Percentiles rank a stretch among this genome's conserved stretches.
phyloP scores from a whole-genome alignment of 2,888 invertebrate genomes.

The Sialis lutaria region DNA sequence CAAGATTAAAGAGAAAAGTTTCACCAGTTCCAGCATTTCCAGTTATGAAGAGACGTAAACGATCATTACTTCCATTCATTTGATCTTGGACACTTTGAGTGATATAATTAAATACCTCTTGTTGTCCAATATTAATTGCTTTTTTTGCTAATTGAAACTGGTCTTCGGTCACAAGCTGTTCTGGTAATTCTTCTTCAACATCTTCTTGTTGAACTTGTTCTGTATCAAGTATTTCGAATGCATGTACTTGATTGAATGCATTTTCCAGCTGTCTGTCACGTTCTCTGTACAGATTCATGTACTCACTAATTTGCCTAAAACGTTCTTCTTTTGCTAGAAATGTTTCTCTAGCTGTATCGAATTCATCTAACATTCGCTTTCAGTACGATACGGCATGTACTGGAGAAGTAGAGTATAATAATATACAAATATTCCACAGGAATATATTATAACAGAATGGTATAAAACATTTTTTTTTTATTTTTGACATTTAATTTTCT shows the following conservation, averaged over 20 bases:
- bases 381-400: constrained; percentile 13
- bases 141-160: constrained; percentile 8
- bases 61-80: constrained; percentile 3
- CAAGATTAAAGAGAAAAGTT: no score
- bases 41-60: constrained; percentile 7
- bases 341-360: constrained; percentile 11
- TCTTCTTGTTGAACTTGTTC: constrained; percentile 7
- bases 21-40: no score
- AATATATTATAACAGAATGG: no score
- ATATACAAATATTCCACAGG: no score
- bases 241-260: constrained; percentile 14
- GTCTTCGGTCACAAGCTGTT: constrained; percentile 9
- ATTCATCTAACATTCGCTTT: constrained; percentile 12
- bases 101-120: constrained; percentile 3
- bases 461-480: no score
- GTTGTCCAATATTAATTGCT: constrained; percentile 7
- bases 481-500: no score
- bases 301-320: constrained; percentile 9
- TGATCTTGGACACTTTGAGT: constrained; percentile 10
- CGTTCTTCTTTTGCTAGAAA: constrained; percentile 10
- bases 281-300: constrained; percentile 10
- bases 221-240: constrained; percentile 12
- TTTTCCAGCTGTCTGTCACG: constrained; percentile 12
- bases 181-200: constrained; percentile 7
- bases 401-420: constrained; percentile 16